These are phyloP conservation scores for Tribolium castaneum DNA, from an alignment of 1,140 invertebrate genomes.

Conservation along the genomic window DNA sequence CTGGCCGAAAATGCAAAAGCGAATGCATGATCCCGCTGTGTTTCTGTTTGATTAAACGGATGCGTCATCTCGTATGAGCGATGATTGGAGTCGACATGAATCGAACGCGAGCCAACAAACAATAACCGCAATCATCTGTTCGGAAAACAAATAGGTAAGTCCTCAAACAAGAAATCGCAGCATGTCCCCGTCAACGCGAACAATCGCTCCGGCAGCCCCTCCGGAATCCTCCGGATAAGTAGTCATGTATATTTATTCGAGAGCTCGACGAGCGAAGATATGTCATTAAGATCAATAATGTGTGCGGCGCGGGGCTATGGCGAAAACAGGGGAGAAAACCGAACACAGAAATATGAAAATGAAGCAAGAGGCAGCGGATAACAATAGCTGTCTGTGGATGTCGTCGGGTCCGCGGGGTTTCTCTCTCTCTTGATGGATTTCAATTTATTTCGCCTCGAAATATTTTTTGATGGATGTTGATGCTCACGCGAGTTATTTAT, in stretches of 20 bases:
- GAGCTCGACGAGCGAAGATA: conserved; percentile 52
- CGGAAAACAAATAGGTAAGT: conserved; percentile 33
- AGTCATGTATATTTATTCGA: conserved; percentile 38
- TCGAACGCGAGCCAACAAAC: conserved; percentile 2
- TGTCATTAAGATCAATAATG: conserved; percentile 62
- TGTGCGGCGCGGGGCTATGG: conserved; percentile 53
- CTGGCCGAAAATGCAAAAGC: too few species aligned
- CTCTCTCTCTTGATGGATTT: conserved; percentile 57
- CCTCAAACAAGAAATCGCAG: conserved; percentile 38
- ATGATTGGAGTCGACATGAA: conserved; percentile 12
- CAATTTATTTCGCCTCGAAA: conserved; percentile 57
- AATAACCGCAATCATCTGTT: conserved; percentile 23
- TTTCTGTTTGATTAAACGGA: not conserved
- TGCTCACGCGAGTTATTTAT: conserved; percentile 34
- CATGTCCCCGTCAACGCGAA: conserved; percentile 23
- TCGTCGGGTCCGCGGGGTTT: conserved; percentile 57
- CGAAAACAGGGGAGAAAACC: conserved; percentile 45
- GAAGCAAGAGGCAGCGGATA: conserved; percentile 56
- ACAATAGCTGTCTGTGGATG: conserved; percentile 59
- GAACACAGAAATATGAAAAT: conserved; percentile 61
- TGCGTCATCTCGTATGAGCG: not conserved
- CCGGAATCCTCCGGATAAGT: conserved; percentile 36
- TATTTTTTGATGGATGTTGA: conserved; percentile 40
- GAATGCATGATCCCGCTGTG: not conserved
- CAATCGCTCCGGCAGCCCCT: conserved; percentile 2